Conservation (phyloP, 2,797 vertebrate genomes). For the Nyctibius grandis region DNA sequence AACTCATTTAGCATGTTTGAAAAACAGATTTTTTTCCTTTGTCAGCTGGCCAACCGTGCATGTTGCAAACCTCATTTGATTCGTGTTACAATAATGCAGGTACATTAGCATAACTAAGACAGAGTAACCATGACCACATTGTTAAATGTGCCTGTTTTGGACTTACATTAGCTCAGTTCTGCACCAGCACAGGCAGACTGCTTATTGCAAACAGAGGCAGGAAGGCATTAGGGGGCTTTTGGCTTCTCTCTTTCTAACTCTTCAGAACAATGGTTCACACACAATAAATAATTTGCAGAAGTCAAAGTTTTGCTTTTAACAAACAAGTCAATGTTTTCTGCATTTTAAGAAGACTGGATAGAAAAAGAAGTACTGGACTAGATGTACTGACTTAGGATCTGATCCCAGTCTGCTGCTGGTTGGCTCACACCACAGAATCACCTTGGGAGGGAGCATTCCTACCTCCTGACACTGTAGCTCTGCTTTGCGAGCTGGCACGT, state of each 20-base stretch:
- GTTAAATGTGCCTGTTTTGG: not conserved
- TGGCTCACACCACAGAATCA: not conserved
- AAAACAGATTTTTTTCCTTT: not conserved
- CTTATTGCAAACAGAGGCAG: not conserved
- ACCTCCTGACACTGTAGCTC: not conserved
- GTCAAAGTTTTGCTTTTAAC: not conserved
- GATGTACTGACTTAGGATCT: too few relatives aligned
- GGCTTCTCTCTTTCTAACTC: not conserved
- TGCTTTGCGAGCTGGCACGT: fast-evolving
- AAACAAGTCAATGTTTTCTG: not conserved
- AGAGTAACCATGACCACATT: not conserved
- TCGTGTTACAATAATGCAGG: not conserved
- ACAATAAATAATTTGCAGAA: not conserved
- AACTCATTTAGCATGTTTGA: fast-evolving
- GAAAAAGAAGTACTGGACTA: not conserved
- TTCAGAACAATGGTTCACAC: not conserved
- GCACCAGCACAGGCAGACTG: not conserved
- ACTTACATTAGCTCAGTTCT: too few relatives aligned
- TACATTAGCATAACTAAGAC: not conserved
- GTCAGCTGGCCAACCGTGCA: not conserved
- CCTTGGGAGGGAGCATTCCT: too few relatives aligned
- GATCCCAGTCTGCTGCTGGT: too few relatives aligned
- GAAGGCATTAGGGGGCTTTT: not conserved
- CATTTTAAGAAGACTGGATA: not conserved
- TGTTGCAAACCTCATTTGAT: not conserved